These are phyloP conservation scores for Calliopsis andreniformis DNA, from an alignment of 1,140 invertebrate genomes.

Conservation along the genomic window DNA sequence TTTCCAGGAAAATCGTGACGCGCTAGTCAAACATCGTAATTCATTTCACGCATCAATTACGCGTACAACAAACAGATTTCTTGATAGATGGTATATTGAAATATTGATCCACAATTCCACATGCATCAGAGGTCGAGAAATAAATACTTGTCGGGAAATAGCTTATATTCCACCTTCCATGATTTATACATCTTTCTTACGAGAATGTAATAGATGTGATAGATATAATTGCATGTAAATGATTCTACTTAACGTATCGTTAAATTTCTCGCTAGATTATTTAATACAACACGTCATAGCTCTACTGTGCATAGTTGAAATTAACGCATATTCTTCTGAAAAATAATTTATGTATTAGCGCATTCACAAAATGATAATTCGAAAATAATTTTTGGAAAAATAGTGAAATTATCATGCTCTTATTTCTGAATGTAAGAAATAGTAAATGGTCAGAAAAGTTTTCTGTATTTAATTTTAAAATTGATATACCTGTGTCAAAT, in stretches of 20 bases:
- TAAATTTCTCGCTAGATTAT: not conserved
- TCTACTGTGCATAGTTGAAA: no score
- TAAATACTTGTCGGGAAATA: constrained; percentile 26
- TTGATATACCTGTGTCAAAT: no score
- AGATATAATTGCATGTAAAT: not conserved
- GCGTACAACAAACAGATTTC: constrained; percentile 38
- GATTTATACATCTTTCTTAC: constrained; percentile 6
- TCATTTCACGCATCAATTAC: constrained; percentile 41
- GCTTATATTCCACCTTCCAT: constrained; percentile 8
- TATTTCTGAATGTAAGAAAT: no score
- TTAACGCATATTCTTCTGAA: no score
- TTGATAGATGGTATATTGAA: constrained; percentile 44
- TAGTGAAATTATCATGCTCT: no score
- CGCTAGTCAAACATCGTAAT: constrained; percentile 37
- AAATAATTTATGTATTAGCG: no score
- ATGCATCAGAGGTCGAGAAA: not conserved
- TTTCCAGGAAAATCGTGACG: not conserved
- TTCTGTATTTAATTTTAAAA: no score
- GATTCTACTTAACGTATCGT: not conserved
- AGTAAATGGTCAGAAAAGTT: no score
- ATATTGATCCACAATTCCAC: constrained; percentile 37
- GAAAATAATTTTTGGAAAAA: no score
- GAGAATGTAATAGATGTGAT: constrained; percentile 20
- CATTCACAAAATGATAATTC: no score
- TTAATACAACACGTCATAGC: no score